phyloP scores from a whole-genome alignment of 1,140 invertebrate species.

The Drosophila nasuta region DNA sequence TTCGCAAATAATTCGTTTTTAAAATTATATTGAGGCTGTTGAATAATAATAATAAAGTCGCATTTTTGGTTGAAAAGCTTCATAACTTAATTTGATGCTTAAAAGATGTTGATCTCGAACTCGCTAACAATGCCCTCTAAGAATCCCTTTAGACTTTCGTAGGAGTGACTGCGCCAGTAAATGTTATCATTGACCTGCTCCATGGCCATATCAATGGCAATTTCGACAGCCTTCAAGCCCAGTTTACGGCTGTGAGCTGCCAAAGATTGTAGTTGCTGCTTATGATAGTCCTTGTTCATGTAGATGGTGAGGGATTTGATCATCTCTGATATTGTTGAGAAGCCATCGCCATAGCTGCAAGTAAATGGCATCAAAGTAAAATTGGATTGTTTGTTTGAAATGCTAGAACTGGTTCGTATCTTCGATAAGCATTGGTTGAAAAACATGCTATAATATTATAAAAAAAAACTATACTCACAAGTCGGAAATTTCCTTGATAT shows the following conservation, averaged over 20 bases:
- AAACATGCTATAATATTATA: no score
- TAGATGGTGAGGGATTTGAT: conserved; percentile 85
- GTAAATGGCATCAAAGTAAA: not conserved
- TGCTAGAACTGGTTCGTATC: no score
- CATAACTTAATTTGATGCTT: conserved; percentile 53
- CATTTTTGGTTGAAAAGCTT: conserved; percentile 66
- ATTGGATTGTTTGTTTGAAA: no score
- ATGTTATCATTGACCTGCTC: conserved; percentile 83
- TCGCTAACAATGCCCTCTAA: conserved; percentile 79
- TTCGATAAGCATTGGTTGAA: no score
- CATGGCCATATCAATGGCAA: conserved; percentile 77
- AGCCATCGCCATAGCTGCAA: conserved; percentile 85
- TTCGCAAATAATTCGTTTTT: conserved; percentile 81
- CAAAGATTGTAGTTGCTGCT: conserved; percentile 72
- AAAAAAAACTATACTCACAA: conserved; percentile 84
- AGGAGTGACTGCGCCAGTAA: conserved; percentile 81
- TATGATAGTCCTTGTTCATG: conserved; percentile 85
- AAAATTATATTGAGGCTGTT: conserved; percentile 74
- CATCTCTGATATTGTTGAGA: conserved; percentile 86
- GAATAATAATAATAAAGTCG: conserved; percentile 66
- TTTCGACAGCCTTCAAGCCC: conserved; percentile 72
- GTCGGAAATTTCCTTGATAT: conserved; percentile 84
- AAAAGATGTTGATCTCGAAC: conserved; percentile 81
- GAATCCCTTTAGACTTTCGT: conserved; percentile 73
- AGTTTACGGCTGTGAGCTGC: conserved; percentile 67